Conservation (phyloP, 2,797 vertebrate species). For the Coilia nasus region DNA sequence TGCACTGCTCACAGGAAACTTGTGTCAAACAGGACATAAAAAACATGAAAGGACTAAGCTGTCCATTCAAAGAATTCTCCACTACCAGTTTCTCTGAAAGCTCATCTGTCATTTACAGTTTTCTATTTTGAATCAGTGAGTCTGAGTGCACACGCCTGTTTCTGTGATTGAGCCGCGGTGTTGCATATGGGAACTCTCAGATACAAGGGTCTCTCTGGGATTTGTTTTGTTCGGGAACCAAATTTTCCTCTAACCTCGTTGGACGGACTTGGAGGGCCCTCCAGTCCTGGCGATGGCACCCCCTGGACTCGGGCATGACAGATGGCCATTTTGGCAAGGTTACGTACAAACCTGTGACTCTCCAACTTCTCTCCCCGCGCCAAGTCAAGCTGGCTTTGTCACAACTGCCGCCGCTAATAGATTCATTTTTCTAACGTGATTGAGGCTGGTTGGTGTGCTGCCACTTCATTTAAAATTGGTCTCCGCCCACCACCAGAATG, state of each 20-base stretch:
- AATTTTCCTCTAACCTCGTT: background rate
- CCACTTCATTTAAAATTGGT: background rate
- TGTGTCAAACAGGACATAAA: background rate
- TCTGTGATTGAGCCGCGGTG: background rate
- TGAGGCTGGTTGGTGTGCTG: constrained; percentile 17
- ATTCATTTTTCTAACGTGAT: constrained; percentile 15
- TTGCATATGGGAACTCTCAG: constrained; percentile 18
- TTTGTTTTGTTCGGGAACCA: background rate
- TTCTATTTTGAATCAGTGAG: background rate
- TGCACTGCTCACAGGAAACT: background rate
- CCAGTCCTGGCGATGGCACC: constrained; percentile 42
- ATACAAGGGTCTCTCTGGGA: constrained; percentile 12
- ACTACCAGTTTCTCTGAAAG: background rate
- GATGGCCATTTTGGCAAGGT: constrained; percentile 54
- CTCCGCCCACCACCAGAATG: too few species aligned
- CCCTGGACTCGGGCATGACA: constrained; percentile 36
- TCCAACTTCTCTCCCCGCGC: constrained; percentile 30
- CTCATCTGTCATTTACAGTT: background rate
- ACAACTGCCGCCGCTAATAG: constrained; percentile 7
- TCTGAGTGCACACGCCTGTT: background rate
- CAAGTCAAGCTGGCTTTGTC: constrained; percentile 26
- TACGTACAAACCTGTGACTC: constrained; percentile 14
- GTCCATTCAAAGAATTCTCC: background rate
- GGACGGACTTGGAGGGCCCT: constrained; percentile 2
- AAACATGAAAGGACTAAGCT: background rate